These are phyloP conservation scores for Yponomeuta plumbellus DNA, from an alignment of 2,888 invertebrate genomes.

Conservation along the genomic window DNA sequence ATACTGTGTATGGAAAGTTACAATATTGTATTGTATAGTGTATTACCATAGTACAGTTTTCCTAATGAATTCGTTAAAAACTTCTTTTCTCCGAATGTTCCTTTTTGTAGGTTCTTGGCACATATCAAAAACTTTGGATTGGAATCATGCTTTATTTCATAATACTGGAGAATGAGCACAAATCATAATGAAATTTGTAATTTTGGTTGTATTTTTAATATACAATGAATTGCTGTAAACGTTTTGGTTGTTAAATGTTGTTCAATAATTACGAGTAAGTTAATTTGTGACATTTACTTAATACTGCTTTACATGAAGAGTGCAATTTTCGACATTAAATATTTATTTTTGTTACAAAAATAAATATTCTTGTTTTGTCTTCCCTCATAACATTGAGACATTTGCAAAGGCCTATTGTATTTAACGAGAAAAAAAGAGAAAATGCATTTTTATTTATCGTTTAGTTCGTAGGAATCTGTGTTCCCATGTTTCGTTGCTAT, in stretches of 20 bases:
- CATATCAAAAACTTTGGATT: slow-evolving; percentile 34
- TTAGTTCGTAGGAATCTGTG: slow-evolving; percentile 6
- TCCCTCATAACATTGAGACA: slow-evolving; percentile 32
- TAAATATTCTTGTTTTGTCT: slow-evolving; percentile 35
- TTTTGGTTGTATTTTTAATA: slow-evolving; percentile 10
- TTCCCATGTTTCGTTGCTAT: slow-evolving; percentile 8
- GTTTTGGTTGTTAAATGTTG: slow-evolving; percentile 6
- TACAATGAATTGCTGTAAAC: neutral
- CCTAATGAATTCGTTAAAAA: slow-evolving; percentile 33
- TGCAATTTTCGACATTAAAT: slow-evolving; percentile 36
- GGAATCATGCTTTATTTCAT: neutral
- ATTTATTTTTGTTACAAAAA: slow-evolving; percentile 19
- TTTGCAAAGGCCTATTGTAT: slow-evolving; percentile 33
- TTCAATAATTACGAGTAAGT: slow-evolving; percentile 1
- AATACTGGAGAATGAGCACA: slow-evolving; percentile 3
- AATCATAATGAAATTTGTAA: neutral
- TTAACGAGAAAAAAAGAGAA: slow-evolving; percentile 11
- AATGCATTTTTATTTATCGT: slow-evolving; percentile 20
- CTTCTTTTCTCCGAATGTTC: slow-evolving; percentile 25
- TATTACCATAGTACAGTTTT: slow-evolving; percentile 43
- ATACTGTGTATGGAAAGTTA: slow-evolving; percentile 40
- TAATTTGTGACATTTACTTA: slow-evolving; percentile 15
- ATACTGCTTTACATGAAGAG: slow-evolving; percentile 21
- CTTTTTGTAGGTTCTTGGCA: slow-evolving; percentile 39
- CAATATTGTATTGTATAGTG: slow-evolving; percentile 40